Evolutionary conservation across 1,140 invertebrate genomes (phyloP), one percentile per base, ranked within the genome.

Genomic region (Brachionus plicatilis): DNA sequence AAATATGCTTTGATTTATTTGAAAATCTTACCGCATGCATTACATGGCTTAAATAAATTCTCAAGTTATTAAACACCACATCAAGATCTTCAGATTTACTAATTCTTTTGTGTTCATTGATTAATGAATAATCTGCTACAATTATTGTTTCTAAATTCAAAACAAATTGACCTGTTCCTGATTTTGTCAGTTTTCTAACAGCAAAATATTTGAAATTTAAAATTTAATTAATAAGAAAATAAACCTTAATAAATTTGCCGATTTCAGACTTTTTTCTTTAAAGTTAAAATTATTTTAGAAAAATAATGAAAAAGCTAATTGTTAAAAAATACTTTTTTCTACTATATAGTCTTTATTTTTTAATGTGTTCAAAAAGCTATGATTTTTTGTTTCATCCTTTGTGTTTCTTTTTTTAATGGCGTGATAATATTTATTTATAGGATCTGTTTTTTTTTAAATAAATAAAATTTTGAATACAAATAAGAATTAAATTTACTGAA

Each of bases 121-220:
- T 65, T 9, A 82, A 9, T 27, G 79, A 82, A n/a, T 14, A 45
- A 47, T 82, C 79, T 14, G 53, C 60, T 9, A 82, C 50, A 20
- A 82, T 47, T 3, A 82, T 17, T 41, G 79, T 82, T 47, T 82
- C 79, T 45, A 43, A 20, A 65, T 65, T 37, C 43, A 65, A 41
- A 14, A 68, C 14, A 14, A 82, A 20, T 29, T 78, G 50, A 20
- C 79, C 53, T 9, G n/a, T 37, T 17, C 45, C 45, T 50, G 8
- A 3, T 76, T 17, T 50, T 14, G 43, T 37, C 29, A 37, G 27
- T n/a, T 33, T 41, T 29, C 37, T 37, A n/a, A 14, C 1, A 29
- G 11, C 0, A 70, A 12, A 29, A 14, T 12, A 70, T 14, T 70
- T 14, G 17, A 24, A 37, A 41, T 70, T 33, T 41, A n/a, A 29